Conservation (phyloP, 1,140 invertebrate species). For the Temnothorax longispinosus region DNA sequence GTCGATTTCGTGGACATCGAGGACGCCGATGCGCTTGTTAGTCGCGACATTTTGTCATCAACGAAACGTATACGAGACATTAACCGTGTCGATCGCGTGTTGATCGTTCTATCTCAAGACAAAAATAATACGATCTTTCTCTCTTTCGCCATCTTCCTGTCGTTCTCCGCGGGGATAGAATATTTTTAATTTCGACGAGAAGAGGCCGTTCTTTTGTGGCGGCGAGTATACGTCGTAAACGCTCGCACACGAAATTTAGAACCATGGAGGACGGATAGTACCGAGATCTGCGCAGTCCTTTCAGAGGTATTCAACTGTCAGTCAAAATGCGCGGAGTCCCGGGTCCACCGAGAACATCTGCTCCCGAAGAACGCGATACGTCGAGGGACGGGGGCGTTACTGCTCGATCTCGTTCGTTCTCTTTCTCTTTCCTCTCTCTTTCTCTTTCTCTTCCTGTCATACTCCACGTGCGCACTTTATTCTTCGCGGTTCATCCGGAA, state of each 20-base stretch:
- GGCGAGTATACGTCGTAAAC: constrained; percentile 44
- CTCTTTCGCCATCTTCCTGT: not conserved
- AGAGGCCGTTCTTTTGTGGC: constrained; percentile 36
- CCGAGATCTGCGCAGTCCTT: constrained; percentile 57
- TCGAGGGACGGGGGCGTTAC: constrained; percentile 64
- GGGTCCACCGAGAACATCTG: constrained; percentile 58
- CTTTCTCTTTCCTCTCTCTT: not conserved
- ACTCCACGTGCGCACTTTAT: constrained; percentile 23
- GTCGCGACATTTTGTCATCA: constrained; percentile 15
- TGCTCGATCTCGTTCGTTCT: constrained; percentile 32
- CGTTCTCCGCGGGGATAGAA: not conserved
- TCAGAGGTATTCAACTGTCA: constrained; percentile 74
- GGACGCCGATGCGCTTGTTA: constrained; percentile 47
- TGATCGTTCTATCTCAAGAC: not conserved
- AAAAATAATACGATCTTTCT: not conserved
- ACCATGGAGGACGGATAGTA: constrained; percentile 55
- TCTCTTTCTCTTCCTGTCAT: not conserved
- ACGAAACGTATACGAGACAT: not conserved
- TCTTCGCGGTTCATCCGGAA: constrained; percentile 14
- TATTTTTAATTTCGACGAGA: constrained; percentile 52
- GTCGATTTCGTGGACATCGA: constrained; percentile 13
- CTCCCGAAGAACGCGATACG: constrained; percentile 70
- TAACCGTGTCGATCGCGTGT: not conserved
- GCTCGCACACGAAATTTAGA: constrained; percentile 55
- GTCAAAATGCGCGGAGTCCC: constrained; percentile 65